Conservation (phyloP, 2,113 vertebrate species). For the Acinonyx jubatus region DNA sequence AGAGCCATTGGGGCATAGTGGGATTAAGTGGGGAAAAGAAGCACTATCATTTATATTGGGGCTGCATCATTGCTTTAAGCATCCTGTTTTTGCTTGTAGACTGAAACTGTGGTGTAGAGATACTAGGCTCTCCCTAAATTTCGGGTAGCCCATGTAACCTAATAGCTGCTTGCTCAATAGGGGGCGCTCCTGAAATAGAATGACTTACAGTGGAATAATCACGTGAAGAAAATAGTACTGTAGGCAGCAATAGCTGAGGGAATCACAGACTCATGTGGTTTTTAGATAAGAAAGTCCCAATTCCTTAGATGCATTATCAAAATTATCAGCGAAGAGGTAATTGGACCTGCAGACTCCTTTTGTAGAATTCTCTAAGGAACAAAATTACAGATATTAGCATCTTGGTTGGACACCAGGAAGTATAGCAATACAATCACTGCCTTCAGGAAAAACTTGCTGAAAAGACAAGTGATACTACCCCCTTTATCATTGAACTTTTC, state of each 20-base stretch:
- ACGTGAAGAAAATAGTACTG: constrained; percentile 2
- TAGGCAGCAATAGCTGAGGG: not conserved
- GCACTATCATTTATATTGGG: not conserved
- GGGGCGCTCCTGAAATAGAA: constrained; percentile 14
- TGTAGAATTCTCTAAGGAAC: constrained; percentile 42
- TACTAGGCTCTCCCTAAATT: not conserved
- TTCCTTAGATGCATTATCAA: constrained; percentile 42
- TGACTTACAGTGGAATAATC: not conserved
- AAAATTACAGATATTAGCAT: constrained; percentile 51
- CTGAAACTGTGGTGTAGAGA: not conserved
- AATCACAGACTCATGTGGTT: not conserved
- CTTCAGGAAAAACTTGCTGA: constrained; percentile 33
- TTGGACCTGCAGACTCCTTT: not conserved
- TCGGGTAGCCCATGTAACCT: not conserved
- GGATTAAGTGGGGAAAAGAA: not conserved
- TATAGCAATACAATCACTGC: not conserved
- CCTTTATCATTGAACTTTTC: too few relatives aligned
- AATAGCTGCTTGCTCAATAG: not conserved
- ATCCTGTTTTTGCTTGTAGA: not conserved
- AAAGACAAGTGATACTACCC: not conserved
- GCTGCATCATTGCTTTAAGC: not conserved
- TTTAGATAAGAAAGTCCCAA: constrained; percentile 42
- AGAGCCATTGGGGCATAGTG: not conserved
- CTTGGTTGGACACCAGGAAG: constrained; percentile 39
- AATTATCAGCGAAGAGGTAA: constrained; percentile 56